Evolutionary conservation across 2,888 invertebrate genomes (phyloP).

Genomic region (Ptycholaimellus sp.): DNA sequence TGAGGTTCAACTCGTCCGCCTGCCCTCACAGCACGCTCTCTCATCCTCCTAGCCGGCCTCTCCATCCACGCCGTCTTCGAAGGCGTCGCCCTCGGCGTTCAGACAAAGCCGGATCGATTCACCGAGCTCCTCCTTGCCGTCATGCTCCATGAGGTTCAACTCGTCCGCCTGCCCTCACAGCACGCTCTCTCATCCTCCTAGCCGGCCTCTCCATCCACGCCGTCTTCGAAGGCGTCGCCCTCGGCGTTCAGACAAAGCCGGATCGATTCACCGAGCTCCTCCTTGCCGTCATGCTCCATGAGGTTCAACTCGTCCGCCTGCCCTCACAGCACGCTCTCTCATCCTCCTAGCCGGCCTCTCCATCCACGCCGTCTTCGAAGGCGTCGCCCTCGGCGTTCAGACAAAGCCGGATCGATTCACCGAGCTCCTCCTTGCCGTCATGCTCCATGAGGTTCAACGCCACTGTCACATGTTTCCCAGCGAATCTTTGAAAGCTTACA

Average conservation of each 20-base stretch:
- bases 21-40: no score
- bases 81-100: conserved; percentile 36
- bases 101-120: no score
- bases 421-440: conserved; percentile 1
- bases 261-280: no score
- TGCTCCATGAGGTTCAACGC: conserved; percentile 2
- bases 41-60: conserved; percentile 33
- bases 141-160: no score
- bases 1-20: no score
- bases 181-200: conserved; percentile 31
- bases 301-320: no score
- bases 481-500: no score
- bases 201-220: conserved; percentile 36
- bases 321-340: conserved; percentile 27
- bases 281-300: no score
- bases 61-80: conserved; percentile 38
- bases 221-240: conserved; percentile 37
- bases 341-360: conserved; percentile 34
- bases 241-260: conserved; percentile 33
- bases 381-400: conserved; percentile 36
- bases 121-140: no score
- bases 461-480: no score
- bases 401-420: conserved; percentile 1
- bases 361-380: conserved; percentile 37
- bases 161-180: no score